Percentiles rank a stretch among this genome's conserved stretches.
Evolutionary conservation across 1,140 invertebrate genomes (phyloP).

Genomic region (Apis mellifera): Amel_HAv3.1 CM009942.2:11180501-11181000

Average conservation of each 20-base stretch:
- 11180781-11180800: constrained; percentile 11
- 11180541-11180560: constrained; percentile 6
- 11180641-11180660: not conserved
- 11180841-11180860: constrained; percentile 38
- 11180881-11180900: not conserved
- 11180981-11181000: not conserved
- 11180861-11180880: not conserved
- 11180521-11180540: not conserved
- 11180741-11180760: not conserved
- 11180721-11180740: constrained; percentile 3
- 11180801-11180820: constrained; percentile 1
- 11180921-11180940: not conserved
- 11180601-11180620: constrained; percentile 19
- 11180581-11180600: not conserved
- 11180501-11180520: constrained; percentile 3
- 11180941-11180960: not conserved
- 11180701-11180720: not conserved
- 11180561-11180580: constrained; percentile 12
- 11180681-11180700: not conserved
- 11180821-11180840: constrained; percentile 29
- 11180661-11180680: too few species aligned
- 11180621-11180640: not conserved
- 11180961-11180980: constrained; percentile 1
- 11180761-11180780: not conserved
- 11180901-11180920: not conserved